Conservation (phyloP, 2,113 vertebrate genomes). For the Oostethus manadensis region DNA sequence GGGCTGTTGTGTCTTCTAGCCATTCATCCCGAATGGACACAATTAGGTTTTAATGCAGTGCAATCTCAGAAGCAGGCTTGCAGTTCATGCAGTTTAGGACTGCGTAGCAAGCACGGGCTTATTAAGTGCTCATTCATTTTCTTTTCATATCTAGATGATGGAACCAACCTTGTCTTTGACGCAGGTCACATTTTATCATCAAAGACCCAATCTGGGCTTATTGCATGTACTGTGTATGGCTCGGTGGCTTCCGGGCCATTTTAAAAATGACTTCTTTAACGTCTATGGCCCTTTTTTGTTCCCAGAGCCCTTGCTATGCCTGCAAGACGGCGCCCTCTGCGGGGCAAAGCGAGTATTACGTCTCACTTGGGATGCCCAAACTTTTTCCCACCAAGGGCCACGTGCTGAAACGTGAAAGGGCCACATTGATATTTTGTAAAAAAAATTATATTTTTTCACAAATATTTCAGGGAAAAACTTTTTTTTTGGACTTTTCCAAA, state of each 20-base stretch:
- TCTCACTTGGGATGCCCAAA: no score
- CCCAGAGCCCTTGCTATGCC: no score
- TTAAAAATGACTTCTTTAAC: slow-evolving; percentile 47
- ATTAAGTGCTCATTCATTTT: background rate
- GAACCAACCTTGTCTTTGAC: slow-evolving; percentile 14
- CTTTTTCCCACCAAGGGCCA: no score
- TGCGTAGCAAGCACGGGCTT: background rate
- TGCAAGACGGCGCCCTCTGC: slow-evolving; percentile 40
- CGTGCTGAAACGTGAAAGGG: no score
- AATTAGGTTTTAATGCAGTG: slow-evolving; percentile 53
- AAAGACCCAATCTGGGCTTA: slow-evolving; percentile 14
- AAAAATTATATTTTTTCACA: no score
- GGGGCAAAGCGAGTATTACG: slow-evolving; percentile 17
- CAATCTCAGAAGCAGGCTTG: slow-evolving; percentile 37
- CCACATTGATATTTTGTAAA: no score
- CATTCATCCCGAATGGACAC: slow-evolving; percentile 47
- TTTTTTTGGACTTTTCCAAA: no score
- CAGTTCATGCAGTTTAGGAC: slow-evolving; percentile 27
- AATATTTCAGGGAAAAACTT: no score
- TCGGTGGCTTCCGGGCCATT: slow-evolving; percentile 28
- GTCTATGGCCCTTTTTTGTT: background rate
- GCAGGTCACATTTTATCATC: slow-evolving; percentile 50
- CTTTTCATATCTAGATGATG: slow-evolving; percentile 41
- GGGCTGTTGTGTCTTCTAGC: slow-evolving; percentile 17
- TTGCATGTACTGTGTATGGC: slow-evolving; percentile 36